A percentile compares a stretch with the other conserved stretches of the same genome.
phyloP scores from a whole-genome alignment of 2,888 invertebrate genomes.

The Trilocha varians region DNA sequence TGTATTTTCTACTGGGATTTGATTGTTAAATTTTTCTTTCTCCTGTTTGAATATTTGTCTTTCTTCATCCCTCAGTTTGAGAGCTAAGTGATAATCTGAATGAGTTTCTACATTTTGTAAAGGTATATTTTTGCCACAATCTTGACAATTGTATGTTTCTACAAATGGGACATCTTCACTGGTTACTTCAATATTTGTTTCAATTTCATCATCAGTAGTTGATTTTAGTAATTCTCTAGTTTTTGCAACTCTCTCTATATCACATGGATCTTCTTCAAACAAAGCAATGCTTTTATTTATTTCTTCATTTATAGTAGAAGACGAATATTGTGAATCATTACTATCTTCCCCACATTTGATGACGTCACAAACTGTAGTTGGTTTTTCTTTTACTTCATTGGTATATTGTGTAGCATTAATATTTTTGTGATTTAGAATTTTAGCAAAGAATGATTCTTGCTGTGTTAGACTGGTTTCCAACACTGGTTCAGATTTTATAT shows the following conservation, averaged over 20 bases:
- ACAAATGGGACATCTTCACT: neutral
- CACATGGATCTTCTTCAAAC: constrained; percentile 52
- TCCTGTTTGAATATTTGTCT: constrained; percentile 24
- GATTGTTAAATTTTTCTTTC: constrained; percentile 5
- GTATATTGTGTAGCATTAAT: neutral
- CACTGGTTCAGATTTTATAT: constrained; percentile 9
- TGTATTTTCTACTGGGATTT: constrained; percentile 9
- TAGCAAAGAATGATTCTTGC: constrained; percentile 65
- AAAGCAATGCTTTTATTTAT: constrained; percentile 61
- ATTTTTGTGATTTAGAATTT: constrained; percentile 33
- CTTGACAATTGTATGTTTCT: constrained; percentile 65
- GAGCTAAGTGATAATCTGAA: constrained; percentile 82
- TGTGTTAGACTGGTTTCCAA: constrained; percentile 40
- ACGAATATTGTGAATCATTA: constrained; percentile 54
- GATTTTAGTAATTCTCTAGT: constrained; percentile 46
- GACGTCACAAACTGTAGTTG: constrained; percentile 39
- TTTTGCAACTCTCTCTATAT: constrained; percentile 37
- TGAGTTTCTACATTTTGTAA: constrained; percentile 77
- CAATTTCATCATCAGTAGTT: constrained; percentile 15
- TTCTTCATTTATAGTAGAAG: constrained; percentile 61
- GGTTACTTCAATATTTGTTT: constrained; percentile 7
- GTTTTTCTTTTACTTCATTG: constrained; percentile 10
- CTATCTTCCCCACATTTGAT: constrained; percentile 45
- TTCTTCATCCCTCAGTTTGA: constrained; percentile 76
- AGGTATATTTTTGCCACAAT: constrained; percentile 76